These are phyloP conservation scores for Parascotia fuliginaria DNA, from an alignment of 2,888 invertebrate genomes.

Conservation along the genomic window DNA sequence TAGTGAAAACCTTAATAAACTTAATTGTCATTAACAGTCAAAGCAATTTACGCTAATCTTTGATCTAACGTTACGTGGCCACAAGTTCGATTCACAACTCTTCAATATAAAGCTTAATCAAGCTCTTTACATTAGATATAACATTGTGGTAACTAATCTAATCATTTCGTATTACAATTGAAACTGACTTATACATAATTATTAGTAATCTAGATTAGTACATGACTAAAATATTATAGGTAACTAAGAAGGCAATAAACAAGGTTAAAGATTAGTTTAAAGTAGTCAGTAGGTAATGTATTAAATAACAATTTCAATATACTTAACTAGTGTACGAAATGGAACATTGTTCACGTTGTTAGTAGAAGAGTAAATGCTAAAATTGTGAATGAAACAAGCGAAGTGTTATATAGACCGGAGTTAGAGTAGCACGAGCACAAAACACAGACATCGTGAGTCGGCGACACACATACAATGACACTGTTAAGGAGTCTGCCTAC, in stretches of 20 bases:
- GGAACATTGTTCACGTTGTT: constrained; percentile 54
- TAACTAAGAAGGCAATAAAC: constrained; percentile 68
- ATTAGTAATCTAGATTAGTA: constrained; percentile 58
- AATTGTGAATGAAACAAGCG: constrained; percentile 62
- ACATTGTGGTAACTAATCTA: constrained; percentile 65
- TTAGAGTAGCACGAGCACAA: constrained; percentile 48
- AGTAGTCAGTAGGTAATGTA: constrained; percentile 49
- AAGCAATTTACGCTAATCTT: constrained; percentile 71
- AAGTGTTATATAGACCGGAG: constrained; percentile 79
- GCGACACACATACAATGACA: constrained; percentile 33
- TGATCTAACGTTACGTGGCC: constrained; percentile 79
- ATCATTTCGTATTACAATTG: constrained; percentile 60
- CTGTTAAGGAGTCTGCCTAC: too few species aligned
- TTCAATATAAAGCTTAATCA: constrained; percentile 84
- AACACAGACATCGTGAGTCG: constrained; percentile 46
- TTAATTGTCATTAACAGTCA: constrained; percentile 67
- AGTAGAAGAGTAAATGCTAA: constrained; percentile 58
- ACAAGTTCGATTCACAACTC: constrained; percentile 85
- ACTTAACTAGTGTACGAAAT: constrained; percentile 53
- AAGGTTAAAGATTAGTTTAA: constrained; percentile 60
- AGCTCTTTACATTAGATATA: constrained; percentile 82
- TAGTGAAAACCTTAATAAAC: constrained; percentile 57
- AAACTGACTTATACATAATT: constrained; percentile 54
- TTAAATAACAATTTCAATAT: constrained; percentile 55
- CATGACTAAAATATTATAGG: constrained; percentile 57